These are phyloP conservation scores for Ennomos fuscantarius DNA, from an alignment of 2,888 invertebrate species.

Conservation along the genomic window DNA sequence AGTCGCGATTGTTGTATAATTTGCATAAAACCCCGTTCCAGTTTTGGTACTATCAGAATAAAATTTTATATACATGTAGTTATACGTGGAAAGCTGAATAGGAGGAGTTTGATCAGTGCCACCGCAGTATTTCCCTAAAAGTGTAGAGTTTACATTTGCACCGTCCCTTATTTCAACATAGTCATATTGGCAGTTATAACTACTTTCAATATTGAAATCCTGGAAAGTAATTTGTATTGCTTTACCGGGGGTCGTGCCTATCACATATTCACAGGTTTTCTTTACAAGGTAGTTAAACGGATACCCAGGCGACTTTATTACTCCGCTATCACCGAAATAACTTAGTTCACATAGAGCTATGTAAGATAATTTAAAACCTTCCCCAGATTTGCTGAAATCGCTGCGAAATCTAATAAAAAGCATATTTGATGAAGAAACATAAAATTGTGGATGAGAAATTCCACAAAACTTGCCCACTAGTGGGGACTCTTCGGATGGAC, in stretches of 20 bases:
- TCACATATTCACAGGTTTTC: conserved; percentile 88
- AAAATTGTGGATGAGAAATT: conserved; percentile 81
- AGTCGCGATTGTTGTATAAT: conserved; percentile 88
- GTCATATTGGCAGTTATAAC: conserved; percentile 66
- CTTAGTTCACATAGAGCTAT: conserved; percentile 63
- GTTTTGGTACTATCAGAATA: conserved; percentile 82
- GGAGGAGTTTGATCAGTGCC: conserved; percentile 80
- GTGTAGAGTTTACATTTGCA: conserved; percentile 85
- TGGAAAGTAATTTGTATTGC: conserved; percentile 87
- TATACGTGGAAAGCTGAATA: conserved; percentile 88
- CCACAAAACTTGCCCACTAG: conserved; percentile 93
- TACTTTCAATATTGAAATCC: conserved; percentile 88
- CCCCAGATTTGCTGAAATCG: conserved; percentile 60
- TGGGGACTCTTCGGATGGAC: conserved; percentile 85
- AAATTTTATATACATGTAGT: conserved; percentile 89
- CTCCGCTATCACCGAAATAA: conserved; percentile 84
- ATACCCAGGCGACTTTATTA: conserved; percentile 90
- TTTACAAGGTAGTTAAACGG: conserved; percentile 88
- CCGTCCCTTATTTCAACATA: conserved; percentile 88
- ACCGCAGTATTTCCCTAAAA: conserved; percentile 89
- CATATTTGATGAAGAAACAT: conserved; percentile 86
- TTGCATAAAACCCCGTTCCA: conserved; percentile 90
- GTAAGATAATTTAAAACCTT: conserved; percentile 68
- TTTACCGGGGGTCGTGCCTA: conserved; percentile 87
- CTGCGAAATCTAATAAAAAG: conserved; percentile 81